Evolutionary conservation across 2,888 invertebrate species (phyloP), one percentile per base, ranked within the genome.

Genomic region (Campopleginae sp.): DNA sequence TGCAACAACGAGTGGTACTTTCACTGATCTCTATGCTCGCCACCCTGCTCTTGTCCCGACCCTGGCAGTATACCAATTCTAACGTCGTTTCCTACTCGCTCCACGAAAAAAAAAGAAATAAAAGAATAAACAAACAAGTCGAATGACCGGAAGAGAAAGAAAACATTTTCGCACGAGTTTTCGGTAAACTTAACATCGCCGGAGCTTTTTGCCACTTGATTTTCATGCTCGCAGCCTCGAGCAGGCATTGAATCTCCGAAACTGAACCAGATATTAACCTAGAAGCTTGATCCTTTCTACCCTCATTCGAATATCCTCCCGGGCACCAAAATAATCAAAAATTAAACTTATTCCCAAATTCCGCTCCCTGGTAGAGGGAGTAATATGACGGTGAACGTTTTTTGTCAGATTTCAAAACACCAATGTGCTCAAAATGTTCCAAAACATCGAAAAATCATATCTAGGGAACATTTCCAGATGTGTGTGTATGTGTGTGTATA

Each of bases 1-100:
- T 87, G 71, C 54, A 86, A 77, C 54, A 77, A 76, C 86, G 85
- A 85, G 82, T 82, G 79, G 82, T 78, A 80, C 85, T 85, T 85
- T 79, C 66, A 58, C 79, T 58, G 82, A 82, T 82, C 85, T 82
- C 14, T 31, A 33, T 33, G 48, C 42, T 14, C 48, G 12, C 31
- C 33, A 44, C 27, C 27, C 54, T 48, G 19, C 27, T 75, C 61
- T 48, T 75, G 12, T 63, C 44, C 51, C 48, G 12, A 79, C 70
- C 75, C 58, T 79, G 81, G 81, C 82, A 79, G 54, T 81, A 68
- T 70, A 85, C 79, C 82, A 82, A 75, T 54, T 75, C 71, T 71
- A 74, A 79, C 65, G 48, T 63, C 68, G 42, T 66, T 65, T n/a
- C 65, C 78, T 61, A 48, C 79, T 80, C 70, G 70, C 44, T 42